Base-by-base conservation (phyloP, 1,140 invertebrate species). In the Drosophila arawakana region DNA sequence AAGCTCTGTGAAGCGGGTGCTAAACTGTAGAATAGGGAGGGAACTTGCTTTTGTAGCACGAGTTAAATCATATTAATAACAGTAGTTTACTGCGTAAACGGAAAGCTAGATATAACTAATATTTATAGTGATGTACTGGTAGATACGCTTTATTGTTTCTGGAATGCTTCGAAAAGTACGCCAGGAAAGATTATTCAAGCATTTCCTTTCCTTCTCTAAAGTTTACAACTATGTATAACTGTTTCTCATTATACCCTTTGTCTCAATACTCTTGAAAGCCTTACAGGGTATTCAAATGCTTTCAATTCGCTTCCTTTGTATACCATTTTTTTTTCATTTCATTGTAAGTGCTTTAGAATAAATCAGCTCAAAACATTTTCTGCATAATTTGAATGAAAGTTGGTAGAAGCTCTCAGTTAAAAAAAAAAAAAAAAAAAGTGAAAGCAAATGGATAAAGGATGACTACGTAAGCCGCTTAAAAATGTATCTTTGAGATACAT, bases 271-370 rank as follows among this genome's bases (percentile, higher is more conserved):
- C 15, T 21, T 21, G 0, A 21, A 0, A 1, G 18, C 18, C 18
- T 2, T 21, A n/a, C n/a, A 61, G 30, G 6, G 47, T 52, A 41
- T 66, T 4, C 2, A 18, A 57, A 21, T 41, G 18, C 37, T 39
- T 57, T 57, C 46, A 61, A 39, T 11, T 46, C 11, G 0, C 25
- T 30, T 11, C 25, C 30, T 55, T 10, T 63, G 35, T 46, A 35
- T 65, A 18, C 18, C 15, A 1, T 1, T 37, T 50, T 57, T 30
- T 30, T 30, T 3, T 30, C 15, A 47, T 57, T 65, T 49, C 44
- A 65, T n/a, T 46, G 47, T 10, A 21, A 73, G 37, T 60, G 46
- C 55, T 68, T 68, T 52, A 39, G 71, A 57, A 68, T 73, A 68
- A 73, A 73, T 73, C 70, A 67, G 63, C 70, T 67, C 43, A 39